Base-by-base conservation (phyloP, 2,113 vertebrate genomes). In the Austrofundulus limnaeus region DNA sequence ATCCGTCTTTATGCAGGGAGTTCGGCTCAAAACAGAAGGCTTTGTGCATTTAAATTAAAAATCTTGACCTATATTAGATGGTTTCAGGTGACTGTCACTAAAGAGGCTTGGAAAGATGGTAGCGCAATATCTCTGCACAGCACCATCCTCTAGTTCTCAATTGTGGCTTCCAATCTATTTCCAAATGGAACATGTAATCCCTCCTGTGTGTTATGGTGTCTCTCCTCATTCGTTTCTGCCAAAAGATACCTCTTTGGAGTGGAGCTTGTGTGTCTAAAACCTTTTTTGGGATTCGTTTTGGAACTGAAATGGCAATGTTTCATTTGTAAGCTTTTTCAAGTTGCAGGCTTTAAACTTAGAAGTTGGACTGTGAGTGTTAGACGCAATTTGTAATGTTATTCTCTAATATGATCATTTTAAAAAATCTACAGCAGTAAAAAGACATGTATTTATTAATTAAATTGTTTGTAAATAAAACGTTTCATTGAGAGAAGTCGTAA, bases 151-250 rank as follows among this genome's bases (percentile, higher is more conserved):
- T 38, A n/a, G 2, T 25, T 8, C 15, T 34, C 25, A 48, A 61
- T 25, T 38, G 6, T 51, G n/a, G 51, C 20, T 61, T 24, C 16
- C 13, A 9, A 39, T 17, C 34, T 11, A 52, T 28, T 42, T 51
- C 49, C 11, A 31, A 12, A 50, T 62, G 4, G 48, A 31, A 63
- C 39, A 56, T 43, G 12, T 62, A 56, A 56, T 71, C 52, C 52
- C 17, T 71, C 47, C 39, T 28, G 37, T 25, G 21, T 21, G 43
- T 52, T 9, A 46, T 15, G n/a, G 42, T n/a, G 28, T 28, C 37
- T 15, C 45, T 45, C 54, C 39, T 24, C 9, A 34, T 4, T 34
- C 28, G 17, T 51, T 53, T 28, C 49, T 69, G 49, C 41, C 41
- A 28, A 28, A 42, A 51, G 10, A 10, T 31, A 10, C 14, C 12